phyloP scores from a whole-genome alignment of 1,140 invertebrate genomes.

The Zaprionus africanus region DNA sequence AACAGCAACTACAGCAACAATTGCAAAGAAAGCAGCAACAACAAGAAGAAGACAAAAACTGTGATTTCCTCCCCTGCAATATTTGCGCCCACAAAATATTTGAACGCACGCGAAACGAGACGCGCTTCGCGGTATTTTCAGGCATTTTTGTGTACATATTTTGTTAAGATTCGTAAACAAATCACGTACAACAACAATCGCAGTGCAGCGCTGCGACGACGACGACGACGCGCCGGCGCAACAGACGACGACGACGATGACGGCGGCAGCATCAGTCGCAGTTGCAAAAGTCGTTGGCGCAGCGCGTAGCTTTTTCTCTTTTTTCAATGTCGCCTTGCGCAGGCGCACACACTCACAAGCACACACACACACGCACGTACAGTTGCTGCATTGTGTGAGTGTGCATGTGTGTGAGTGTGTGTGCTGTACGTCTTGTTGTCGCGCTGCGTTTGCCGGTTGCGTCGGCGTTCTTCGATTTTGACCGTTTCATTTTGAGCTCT shows the following conservation, averaged over 20 bases:
- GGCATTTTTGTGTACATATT: slow-evolving; percentile 71
- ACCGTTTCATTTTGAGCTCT: slow-evolving; percentile 52
- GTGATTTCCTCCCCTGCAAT: slow-evolving; percentile 41
- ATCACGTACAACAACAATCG: slow-evolving; percentile 75
- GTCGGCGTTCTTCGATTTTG: slow-evolving; percentile 57
- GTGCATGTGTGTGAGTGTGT: slow-evolving; percentile 7
- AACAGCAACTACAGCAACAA: slow-evolving; percentile 5
- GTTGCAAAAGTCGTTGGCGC: slow-evolving; percentile 32
- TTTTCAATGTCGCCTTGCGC: slow-evolving; percentile 49
- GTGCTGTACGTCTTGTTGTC: slow-evolving; percentile 9
- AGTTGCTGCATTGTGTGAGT: not conserved
- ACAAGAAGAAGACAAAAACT: slow-evolving; percentile 26
- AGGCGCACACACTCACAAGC: slow-evolving; percentile 3
- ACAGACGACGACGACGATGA: not conserved
- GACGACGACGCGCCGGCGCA: slow-evolving; percentile 2
- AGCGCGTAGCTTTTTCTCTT: slow-evolving; percentile 15
- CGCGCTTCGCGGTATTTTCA: slow-evolving; percentile 74
- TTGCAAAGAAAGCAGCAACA: slow-evolving; percentile 5
- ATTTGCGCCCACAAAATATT: slow-evolving; percentile 60
- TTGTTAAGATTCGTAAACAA: slow-evolving; percentile 80
- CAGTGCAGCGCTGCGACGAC: slow-evolving; percentile 17
- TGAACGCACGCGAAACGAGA: slow-evolving; percentile 52
- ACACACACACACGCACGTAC: slow-evolving; percentile 14
- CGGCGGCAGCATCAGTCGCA: slow-evolving; percentile 8
- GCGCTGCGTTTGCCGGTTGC: slow-evolving; percentile 44